Evolutionary conservation across 2,888 invertebrate species (phyloP).

Genomic region (Trissolcus brochymenae): DNA sequence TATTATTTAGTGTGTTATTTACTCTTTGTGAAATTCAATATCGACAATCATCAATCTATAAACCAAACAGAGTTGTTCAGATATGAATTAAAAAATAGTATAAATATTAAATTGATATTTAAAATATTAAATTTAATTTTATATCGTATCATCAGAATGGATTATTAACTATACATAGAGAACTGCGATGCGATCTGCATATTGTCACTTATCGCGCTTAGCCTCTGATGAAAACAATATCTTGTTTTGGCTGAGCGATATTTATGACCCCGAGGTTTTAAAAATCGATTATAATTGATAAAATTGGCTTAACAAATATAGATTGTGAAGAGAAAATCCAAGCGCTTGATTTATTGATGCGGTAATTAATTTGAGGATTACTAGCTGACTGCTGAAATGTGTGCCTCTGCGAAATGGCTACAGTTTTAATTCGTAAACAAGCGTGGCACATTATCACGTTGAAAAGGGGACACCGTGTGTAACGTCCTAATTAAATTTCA

Average conservation of each 20-base stretch:
- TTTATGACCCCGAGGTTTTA: slow-evolving; percentile 10
- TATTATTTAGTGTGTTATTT: no score
- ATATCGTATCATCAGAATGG: slow-evolving; percentile 29
- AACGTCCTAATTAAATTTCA: not conserved
- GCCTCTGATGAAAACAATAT: slow-evolving; percentile 5
- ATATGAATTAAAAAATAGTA: no score
- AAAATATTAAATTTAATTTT: no score
- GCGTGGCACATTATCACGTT: not conserved
- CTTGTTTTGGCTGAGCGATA: slow-evolving; percentile 20
- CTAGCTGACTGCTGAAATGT: slow-evolving; percentile 5
- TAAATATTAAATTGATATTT: no score
- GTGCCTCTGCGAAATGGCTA: not conserved
- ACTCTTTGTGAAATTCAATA: no score
- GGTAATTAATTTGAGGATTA: slow-evolving; percentile 15
- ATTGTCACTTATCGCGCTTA: slow-evolving; percentile 35
- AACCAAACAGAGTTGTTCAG: no score
- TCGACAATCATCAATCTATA: no score
- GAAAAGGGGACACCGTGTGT: not conserved
- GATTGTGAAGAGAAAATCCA: slow-evolving; percentile 8
- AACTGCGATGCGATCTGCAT: slow-evolving; percentile 16
- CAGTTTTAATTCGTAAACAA: slow-evolving; percentile 9
- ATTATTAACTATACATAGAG: slow-evolving; percentile 16
- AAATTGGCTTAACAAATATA: slow-evolving; percentile 13
- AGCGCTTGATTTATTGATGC: slow-evolving; percentile 5
- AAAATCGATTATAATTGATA: slow-evolving; percentile 16